Percentiles rank a stretch among this genome's conserved stretches.
These are phyloP conservation scores for Trachelus troglodyta DNA, from an alignment of 2,888 invertebrate genomes.

Conservation along the genomic window DNA sequence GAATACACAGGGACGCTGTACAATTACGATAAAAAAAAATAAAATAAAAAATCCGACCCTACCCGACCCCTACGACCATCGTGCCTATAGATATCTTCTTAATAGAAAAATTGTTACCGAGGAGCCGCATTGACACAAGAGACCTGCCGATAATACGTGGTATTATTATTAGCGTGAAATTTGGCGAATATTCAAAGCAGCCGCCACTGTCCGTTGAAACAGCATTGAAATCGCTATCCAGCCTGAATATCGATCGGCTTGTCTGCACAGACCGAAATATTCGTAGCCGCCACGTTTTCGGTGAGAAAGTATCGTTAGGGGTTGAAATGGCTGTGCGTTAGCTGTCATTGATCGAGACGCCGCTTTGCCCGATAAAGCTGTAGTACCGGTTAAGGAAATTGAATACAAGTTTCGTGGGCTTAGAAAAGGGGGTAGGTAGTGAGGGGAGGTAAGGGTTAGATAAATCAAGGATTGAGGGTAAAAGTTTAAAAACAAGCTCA, in stretches of 20 bases:
- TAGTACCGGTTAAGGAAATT: not conserved
- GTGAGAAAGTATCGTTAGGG: not conserved
- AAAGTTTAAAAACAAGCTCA: no score
- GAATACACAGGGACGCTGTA: no score
- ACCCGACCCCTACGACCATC: no score
- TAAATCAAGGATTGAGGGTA: not conserved
- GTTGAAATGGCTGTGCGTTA: not conserved
- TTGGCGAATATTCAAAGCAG: not conserved
- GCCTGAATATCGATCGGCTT: not conserved
- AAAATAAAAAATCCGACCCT: no score
- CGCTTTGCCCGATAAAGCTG: not conserved
- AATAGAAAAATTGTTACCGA: not conserved
- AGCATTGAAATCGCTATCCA: not conserved
- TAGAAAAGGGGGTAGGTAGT: not conserved
- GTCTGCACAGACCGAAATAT: not conserved
- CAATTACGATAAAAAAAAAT: no score
- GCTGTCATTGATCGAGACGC: not conserved
- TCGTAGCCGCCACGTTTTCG: not conserved
- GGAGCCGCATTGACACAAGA: not conserved
- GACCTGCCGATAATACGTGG: not conserved
- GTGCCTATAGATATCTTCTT: not conserved
- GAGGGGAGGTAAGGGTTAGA: no score
- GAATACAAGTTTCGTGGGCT: not conserved
- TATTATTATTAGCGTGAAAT: not conserved
- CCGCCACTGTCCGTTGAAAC: not conserved